A percentile compares a stretch with the other conserved stretches of the same genome.
These are phyloP conservation scores for Pterocles burchelli DNA, from an alignment of 2,113 vertebrate genomes.

Conservation along the genomic window DNA sequence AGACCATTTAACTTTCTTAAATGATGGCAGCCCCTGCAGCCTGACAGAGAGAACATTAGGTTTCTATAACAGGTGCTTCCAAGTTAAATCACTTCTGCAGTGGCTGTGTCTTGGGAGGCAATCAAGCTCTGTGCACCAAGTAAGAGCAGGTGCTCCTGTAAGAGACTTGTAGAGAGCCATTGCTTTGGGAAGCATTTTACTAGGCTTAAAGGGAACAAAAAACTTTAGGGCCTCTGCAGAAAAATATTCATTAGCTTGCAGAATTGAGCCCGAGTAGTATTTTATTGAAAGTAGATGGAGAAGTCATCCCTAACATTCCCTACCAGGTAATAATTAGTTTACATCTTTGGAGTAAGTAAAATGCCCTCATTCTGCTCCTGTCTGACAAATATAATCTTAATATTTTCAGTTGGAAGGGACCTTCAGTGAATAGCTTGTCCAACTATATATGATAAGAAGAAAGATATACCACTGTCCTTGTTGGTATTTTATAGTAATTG, in stretches of 20 bases:
- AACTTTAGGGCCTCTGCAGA: neutral
- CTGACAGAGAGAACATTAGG: neutral
- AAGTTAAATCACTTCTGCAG: neutral
- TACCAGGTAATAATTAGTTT: neutral
- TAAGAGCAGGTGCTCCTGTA: neutral
- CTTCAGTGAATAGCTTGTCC: neutral
- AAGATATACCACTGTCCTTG: neutral
- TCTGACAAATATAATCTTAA: neutral
- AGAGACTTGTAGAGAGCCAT: neutral
- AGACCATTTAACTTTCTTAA: neutral
- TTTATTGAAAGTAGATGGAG: neutral
- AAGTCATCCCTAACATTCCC: neutral
- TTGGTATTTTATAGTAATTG: neutral
- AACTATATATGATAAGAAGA: neutral
- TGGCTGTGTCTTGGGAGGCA: neutral
- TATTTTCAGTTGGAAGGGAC: neutral
- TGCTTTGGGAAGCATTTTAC: neutral
- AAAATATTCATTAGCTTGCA: neutral
- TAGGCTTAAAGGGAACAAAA: neutral
- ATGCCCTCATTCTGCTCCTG: neutral
- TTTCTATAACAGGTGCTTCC: neutral
- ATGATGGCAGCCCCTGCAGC: neutral
- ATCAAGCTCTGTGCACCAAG: neutral
- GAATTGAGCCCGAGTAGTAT: neutral
- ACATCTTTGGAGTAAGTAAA: neutral